Conservation (phyloP, 2,797 vertebrate species). For the Phalanger gymnotis region DNA sequence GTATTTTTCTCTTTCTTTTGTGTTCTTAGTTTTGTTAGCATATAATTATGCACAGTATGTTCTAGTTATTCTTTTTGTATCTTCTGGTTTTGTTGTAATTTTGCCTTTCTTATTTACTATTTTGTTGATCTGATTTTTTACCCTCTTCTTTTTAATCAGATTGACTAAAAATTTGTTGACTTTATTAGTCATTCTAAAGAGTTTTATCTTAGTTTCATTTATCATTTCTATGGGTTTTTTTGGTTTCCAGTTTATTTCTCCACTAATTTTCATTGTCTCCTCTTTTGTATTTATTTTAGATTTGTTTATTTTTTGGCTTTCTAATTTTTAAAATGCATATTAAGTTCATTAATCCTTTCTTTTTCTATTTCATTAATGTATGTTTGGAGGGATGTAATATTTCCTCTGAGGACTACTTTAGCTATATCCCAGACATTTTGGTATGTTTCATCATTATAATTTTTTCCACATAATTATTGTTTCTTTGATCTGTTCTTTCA, state of each 20-base stretch:
- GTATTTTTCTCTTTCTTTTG: too few relatives aligned
- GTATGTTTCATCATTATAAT: not conserved
- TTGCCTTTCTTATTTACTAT: too few relatives aligned
- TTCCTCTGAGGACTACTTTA: not conserved
- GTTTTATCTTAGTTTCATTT: not conserved
- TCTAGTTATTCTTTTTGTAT: too few relatives aligned
- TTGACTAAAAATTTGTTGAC: not conserved
- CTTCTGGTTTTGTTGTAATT: too few relatives aligned
- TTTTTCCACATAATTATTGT: not conserved
- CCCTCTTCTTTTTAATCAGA: too few relatives aligned
- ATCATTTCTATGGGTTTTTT: not conserved
- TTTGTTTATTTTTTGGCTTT: not conserved
- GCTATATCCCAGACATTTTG: not conserved
- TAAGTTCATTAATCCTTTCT: not conserved
- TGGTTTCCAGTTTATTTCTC: not conserved
- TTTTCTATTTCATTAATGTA: not conserved
- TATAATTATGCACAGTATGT: too few relatives aligned
- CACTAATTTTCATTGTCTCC: not conserved
- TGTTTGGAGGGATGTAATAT: not conserved
- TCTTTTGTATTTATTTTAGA: not conserved
- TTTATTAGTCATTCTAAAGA: not conserved
- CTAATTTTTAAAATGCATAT: not conserved
- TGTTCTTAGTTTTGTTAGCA: too few relatives aligned
- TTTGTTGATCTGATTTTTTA: too few relatives aligned
- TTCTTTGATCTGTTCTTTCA: not conserved